These are phyloP conservation scores for Scleropages formosus DNA, from an alignment of 2,797 vertebrate species.

Conservation along the genomic window DNA sequence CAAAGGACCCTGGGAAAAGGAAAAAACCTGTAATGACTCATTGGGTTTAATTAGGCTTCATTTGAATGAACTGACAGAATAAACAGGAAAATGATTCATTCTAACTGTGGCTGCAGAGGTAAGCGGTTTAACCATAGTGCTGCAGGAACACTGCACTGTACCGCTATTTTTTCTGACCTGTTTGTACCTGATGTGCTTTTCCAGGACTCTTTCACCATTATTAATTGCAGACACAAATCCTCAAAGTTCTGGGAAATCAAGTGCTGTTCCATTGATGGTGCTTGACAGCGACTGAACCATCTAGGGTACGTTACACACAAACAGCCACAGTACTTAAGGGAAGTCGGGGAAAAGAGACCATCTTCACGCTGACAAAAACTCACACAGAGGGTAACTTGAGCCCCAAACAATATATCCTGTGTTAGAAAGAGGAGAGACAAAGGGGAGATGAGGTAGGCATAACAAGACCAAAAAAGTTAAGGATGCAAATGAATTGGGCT, in stretches of 20 bases:
- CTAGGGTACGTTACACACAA: too few species aligned
- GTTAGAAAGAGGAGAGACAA: neutral
- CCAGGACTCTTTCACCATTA: neutral
- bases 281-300: too few species aligned
- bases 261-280: neutral
- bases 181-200: neutral
- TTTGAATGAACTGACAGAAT: constrained; percentile 23
- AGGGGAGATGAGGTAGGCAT: too few species aligned
- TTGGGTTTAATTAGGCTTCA: constrained; percentile 12
- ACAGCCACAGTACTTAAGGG: too few species aligned
- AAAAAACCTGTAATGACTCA: constrained; percentile 14
- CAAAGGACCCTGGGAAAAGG: neutral
- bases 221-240: constrained; percentile 1
- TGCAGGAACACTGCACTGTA: neutral
- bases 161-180: neutral
- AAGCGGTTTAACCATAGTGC: constrained; percentile 19
- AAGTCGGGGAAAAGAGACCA: too few species aligned
- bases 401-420: neutral
- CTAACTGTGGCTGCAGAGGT: constrained; percentile 5
- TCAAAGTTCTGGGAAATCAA: neutral
- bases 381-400: neutral
- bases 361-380: neutral
- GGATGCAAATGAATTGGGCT: neutral
- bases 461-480: constrained; percentile 4
- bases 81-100: constrained; percentile 1